Percentiles rank a stretch among this genome's conserved stretches.
Conservation (phyloP, 2,888 invertebrate species). For the Mactromeris polynyma region DNA sequence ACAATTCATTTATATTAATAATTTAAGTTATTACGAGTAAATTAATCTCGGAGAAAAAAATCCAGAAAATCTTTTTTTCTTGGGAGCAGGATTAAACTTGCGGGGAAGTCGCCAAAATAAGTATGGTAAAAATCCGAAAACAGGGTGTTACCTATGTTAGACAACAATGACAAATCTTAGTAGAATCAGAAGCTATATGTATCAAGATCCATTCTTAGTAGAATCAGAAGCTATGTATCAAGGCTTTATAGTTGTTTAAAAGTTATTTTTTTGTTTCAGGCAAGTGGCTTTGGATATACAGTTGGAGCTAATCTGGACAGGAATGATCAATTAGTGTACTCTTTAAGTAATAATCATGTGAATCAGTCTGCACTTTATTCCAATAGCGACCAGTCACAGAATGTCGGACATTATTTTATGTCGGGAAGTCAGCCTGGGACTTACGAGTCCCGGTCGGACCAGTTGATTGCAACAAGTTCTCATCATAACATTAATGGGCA, state of each 20-base stretch:
- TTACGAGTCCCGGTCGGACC: slow-evolving; percentile 45
- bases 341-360: slow-evolving; percentile 51
- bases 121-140: too few relatives aligned
- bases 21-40: too few relatives aligned
- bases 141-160: too few relatives aligned
- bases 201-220: too few relatives aligned
- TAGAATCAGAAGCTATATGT: too few relatives aligned
- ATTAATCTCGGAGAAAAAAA: too few relatives aligned
- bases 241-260: neutral
- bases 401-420: slow-evolving; percentile 60
- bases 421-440: slow-evolving; percentile 45
- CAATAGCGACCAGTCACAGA: slow-evolving; percentile 31
- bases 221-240: too few relatives aligned
- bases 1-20: too few relatives aligned
- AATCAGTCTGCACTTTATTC: slow-evolving; percentile 43
- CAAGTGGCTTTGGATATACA: slow-evolving; percentile 77
- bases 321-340: slow-evolving; percentile 60
- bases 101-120: too few relatives aligned
- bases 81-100: too few relatives aligned
- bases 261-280: slow-evolving; percentile 23
- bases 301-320: slow-evolving; percentile 72
- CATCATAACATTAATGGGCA: slow-evolving; percentile 73
- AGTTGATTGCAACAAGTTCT: slow-evolving; percentile 68
- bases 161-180: too few relatives aligned
- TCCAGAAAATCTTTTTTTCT: too few relatives aligned